Evolutionary conservation across 2,888 invertebrate species (phyloP).

Genomic region (Abscondita cerata): DNA sequence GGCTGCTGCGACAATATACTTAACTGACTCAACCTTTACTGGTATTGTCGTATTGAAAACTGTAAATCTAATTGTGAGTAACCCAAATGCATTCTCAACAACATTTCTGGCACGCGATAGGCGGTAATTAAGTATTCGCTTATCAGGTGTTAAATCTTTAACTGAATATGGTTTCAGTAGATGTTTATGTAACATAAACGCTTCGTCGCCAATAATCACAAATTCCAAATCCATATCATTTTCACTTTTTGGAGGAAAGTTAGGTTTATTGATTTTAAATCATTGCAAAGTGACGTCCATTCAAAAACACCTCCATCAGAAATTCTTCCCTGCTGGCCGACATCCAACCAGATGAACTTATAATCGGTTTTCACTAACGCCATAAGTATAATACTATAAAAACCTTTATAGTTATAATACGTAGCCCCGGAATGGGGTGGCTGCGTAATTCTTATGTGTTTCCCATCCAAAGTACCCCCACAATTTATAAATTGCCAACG

Average conservation of each 20-base stretch:
- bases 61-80: conserved; percentile 34
- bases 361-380: too few relatives aligned
- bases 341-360: too few relatives aligned
- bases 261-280: conserved; percentile 21
- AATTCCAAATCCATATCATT: conserved; percentile 30
- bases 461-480: too few relatives aligned
- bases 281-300: conserved; percentile 26
- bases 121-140: conserved; percentile 38
- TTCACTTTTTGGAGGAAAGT: conserved; percentile 20
- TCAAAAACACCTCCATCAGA: conserved; percentile 38
- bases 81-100: conserved; percentile 40
- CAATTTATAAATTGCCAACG: too few relatives aligned
- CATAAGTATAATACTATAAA: too few relatives aligned
- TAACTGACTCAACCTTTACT: not conserved
- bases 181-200: conserved; percentile 34
- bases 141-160: conserved; percentile 2
- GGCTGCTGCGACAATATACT: not conserved
- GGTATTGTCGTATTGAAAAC: conserved; percentile 13
- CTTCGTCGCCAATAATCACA: conserved; percentile 29
- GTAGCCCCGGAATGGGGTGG: too few relatives aligned
- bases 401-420: too few relatives aligned
- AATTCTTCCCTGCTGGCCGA: conserved; percentile 37
- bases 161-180: not conserved
- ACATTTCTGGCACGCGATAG: conserved; percentile 31
- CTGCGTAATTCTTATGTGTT: too few relatives aligned